phyloP scores from a whole-genome alignment of 53 echinoderm and acorn worm genomes.

The Astropecten irregularis region DNA sequence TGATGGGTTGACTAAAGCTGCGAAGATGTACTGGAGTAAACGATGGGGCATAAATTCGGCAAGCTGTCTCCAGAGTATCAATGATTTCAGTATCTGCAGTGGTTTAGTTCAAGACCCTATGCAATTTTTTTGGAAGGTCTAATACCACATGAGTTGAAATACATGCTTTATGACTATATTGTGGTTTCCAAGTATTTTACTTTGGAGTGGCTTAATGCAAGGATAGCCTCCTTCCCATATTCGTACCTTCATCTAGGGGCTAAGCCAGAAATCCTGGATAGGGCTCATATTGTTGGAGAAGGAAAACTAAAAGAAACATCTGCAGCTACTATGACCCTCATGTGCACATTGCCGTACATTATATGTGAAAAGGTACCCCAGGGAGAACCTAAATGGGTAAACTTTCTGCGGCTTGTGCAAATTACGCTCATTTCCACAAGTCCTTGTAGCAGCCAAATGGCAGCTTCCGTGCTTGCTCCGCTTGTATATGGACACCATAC shows the following conservation, averaged over 20 bases:
- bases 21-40: conserved; percentile 76
- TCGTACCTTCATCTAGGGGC: conserved; percentile 50
- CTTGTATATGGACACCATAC: conserved; percentile 50
- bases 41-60: conserved; percentile 67
- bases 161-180: conserved; percentile 59
- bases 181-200: conserved; percentile 54
- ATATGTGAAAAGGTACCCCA: conserved; percentile 51
- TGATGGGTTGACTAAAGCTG: conserved; percentile 22
- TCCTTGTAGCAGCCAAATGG: conserved; percentile 37
- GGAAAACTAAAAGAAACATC: conserved; percentile 67
- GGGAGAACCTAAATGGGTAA: conserved; percentile 55
- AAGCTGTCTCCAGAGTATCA: conserved; percentile 60
- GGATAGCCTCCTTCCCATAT: conserved; percentile 55
- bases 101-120: conserved; percentile 75
- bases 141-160: conserved; percentile 70
- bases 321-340: conserved; percentile 53
- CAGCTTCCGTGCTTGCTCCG: conserved; percentile 36
- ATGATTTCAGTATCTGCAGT: conserved; percentile 48
- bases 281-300: conserved; percentile 16
- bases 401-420: conserved; percentile 63
- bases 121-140: conserved; percentile 76
- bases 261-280: conserved; percentile 50
- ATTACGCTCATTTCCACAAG: conserved; percentile 52
- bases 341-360: conserved; percentile 59
- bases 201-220: conserved; percentile 68